These are phyloP conservation scores for Callitettix versicolor DNA, from an alignment of 1,140 invertebrate species.

Conservation along the genomic window DNA sequence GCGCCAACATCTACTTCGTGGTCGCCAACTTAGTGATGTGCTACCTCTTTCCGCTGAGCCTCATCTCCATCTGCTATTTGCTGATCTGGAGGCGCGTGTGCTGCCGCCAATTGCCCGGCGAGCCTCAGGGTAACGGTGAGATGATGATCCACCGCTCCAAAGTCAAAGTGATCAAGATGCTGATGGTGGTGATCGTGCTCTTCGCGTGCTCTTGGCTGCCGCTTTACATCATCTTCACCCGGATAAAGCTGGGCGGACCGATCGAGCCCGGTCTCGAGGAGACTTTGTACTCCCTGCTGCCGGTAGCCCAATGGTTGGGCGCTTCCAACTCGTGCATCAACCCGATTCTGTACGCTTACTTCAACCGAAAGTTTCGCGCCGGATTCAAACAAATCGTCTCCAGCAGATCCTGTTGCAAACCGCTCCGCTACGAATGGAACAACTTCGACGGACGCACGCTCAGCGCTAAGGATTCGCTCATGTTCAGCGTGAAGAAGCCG, in stretches of 20 bases:
- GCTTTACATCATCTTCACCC: slow-evolving; percentile 42
- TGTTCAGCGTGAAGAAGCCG: no score
- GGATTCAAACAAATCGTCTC: slow-evolving; percentile 42
- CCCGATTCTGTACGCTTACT: slow-evolving; percentile 51
- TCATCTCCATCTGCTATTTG: slow-evolving; percentile 45
- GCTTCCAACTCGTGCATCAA: slow-evolving; percentile 40
- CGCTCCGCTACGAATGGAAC: slow-evolving; percentile 1
- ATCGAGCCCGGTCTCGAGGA: slow-evolving; percentile 24
- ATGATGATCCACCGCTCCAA: slow-evolving; percentile 26
- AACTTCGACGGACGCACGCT: no score
- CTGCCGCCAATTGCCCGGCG: slow-evolving; percentile 29
- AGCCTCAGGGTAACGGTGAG: slow-evolving; percentile 25
- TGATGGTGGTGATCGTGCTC: slow-evolving; percentile 47
- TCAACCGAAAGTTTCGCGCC: slow-evolving; percentile 52
- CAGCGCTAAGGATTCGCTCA: no score
- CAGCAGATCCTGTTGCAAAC: slow-evolving; percentile 30
- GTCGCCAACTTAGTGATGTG: slow-evolving; percentile 46
- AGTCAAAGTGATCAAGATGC: slow-evolving; percentile 48
- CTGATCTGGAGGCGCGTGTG: slow-evolving; percentile 39
- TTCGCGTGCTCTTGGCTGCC: slow-evolving; percentile 56
- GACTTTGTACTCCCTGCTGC: slow-evolving; percentile 35
- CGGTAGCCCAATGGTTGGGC: slow-evolving; percentile 54
- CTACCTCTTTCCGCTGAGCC: slow-evolving; percentile 39
- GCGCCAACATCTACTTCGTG: slow-evolving; percentile 41
- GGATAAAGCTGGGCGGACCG: slow-evolving; percentile 34